Evolutionary conservation across 2,113 vertebrate genomes (phyloP).

Genomic region (Calypte anna): DNA sequence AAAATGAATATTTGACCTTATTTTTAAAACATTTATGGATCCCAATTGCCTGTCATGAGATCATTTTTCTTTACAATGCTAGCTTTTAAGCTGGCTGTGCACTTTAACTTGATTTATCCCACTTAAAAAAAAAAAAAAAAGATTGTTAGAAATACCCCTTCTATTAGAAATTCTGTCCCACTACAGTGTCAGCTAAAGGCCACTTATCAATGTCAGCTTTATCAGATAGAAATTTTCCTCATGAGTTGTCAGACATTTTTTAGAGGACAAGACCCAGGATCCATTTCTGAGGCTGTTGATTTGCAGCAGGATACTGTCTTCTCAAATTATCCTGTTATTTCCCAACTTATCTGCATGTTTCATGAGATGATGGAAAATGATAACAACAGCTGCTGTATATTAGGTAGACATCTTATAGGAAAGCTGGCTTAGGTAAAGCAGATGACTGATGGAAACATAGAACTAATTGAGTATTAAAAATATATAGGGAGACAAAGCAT

Average conservation of each 20-base stretch:
- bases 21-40: constrained; percentile 70
- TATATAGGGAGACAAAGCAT: background rate
- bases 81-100: constrained; percentile 54
- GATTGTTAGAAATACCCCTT: constrained; percentile 51
- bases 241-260: constrained; percentile 30
- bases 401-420: constrained; percentile 39
- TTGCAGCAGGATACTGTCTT: background rate
- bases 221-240: background rate
- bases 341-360: constrained; percentile 17
- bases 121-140: constrained; percentile 45
- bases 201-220: constrained; percentile 42
- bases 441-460: constrained; percentile 41
- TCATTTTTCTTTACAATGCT: constrained; percentile 59
- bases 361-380: constrained; percentile 23
- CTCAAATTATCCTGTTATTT: constrained; percentile 32
- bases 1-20: constrained; percentile 66
- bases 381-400: constrained; percentile 65
- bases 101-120: constrained; percentile 56
- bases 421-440: constrained; percentile 57
- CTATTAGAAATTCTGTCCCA: constrained; percentile 50
- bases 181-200: constrained; percentile 28
- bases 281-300: constrained; percentile 24
- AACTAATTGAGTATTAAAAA: constrained; percentile 16
- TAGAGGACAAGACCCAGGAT: constrained; percentile 12
- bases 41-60: constrained; percentile 55